Conservation (phyloP, 2,113 vertebrate genomes). For the Chlamydotis undulata region DNA sequence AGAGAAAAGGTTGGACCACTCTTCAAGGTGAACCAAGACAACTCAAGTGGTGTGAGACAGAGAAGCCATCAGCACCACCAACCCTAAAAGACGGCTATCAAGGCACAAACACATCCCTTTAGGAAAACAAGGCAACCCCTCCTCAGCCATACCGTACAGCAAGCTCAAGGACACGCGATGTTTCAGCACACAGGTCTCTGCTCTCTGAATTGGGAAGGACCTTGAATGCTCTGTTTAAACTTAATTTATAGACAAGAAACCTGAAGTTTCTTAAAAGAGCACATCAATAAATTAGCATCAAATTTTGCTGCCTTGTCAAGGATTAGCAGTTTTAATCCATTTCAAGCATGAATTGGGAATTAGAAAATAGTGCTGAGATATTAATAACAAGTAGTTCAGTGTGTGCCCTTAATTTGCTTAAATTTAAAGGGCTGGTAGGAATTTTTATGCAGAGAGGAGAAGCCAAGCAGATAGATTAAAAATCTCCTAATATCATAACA, state of each 20-base stretch:
- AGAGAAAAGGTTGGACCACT: background rate
- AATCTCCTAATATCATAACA: background rate
- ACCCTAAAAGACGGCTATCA: background rate
- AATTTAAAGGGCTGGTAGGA: conserved; percentile 7
- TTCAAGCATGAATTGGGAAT: conserved; percentile 41
- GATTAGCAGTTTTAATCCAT: conserved; percentile 49
- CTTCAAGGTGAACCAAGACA: background rate
- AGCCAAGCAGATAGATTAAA: background rate
- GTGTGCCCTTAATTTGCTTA: conserved; percentile 29
- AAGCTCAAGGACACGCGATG: background rate
- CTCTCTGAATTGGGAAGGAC: background rate
- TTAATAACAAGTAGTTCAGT: conserved; percentile 44
- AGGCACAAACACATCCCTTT: background rate
- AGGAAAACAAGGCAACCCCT: background rate
- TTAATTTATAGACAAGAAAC: conserved; percentile 30
- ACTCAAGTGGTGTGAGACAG: background rate
- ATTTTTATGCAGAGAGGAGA: background rate
- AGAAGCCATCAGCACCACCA: background rate
- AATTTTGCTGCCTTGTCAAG: conserved; percentile 40
- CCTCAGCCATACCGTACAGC: background rate
- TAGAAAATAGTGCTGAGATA: conserved; percentile 55
- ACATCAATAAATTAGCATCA: conserved; percentile 40
- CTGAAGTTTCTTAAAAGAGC: conserved; percentile 27
- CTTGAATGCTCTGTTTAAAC: conserved; percentile 14
- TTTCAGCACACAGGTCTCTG: background rate